A percentile compares a stretch with the other conserved stretches of the same genome.
These are phyloP conservation scores for Vannuccia rotundouncinata DNA, from an alignment of 2,888 invertebrate genomes.

Conservation along the genomic window DNA sequence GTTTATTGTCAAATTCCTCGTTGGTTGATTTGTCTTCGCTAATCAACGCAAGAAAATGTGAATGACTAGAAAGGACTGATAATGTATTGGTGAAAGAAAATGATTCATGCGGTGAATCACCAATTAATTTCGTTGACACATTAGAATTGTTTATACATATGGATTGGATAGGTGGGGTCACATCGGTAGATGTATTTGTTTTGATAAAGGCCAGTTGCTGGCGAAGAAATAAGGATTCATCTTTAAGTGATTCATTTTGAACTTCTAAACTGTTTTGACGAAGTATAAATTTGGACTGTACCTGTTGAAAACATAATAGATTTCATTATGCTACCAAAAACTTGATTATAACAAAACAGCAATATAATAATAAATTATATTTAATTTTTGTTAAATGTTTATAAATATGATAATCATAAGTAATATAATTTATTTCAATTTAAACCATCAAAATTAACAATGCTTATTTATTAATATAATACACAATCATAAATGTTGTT, in stretches of 20 bases:
- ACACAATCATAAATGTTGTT: too few species aligned
- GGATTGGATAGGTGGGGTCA: neutral
- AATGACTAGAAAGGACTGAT: neutral
- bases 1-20: neutral
- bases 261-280: neutral
- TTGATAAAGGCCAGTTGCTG: neutral
- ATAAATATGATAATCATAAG: too few species aligned
- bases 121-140: too few species aligned
- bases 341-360: too few species aligned
- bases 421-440: too few species aligned
- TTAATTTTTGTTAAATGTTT: too few species aligned
- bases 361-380: too few species aligned
- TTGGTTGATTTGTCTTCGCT: neutral
- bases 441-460: too few species aligned
- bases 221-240: neutral
- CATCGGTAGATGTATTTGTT: neutral
- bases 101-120: neutral
- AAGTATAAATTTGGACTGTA: neutral
- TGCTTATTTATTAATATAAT: too few species aligned
- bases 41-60: neutral
- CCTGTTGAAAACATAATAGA: neutral
- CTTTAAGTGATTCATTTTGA: neutral
- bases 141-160: too few species aligned
- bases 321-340: too few species aligned
- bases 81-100: neutral